phyloP scores from a whole-genome alignment of 2,797 vertebrate species.

The Gallinago stenura region DNA sequence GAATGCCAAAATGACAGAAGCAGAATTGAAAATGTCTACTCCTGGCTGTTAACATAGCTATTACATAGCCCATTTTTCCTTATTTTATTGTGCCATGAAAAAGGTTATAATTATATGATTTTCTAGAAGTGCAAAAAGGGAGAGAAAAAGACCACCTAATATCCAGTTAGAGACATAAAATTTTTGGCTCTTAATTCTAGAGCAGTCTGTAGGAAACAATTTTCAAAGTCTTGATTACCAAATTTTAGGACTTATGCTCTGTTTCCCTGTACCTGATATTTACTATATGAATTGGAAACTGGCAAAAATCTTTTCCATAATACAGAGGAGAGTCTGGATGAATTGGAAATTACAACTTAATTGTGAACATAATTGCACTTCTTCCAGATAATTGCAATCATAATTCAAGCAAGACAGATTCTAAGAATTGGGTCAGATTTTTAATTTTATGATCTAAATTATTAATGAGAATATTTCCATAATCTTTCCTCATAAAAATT shows the following conservation, averaged over 20 bases:
- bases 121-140: background rate
- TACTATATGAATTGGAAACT: background rate
- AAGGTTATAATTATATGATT: background rate
- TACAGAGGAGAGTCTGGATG: background rate
- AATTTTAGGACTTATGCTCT: background rate
- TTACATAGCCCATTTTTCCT: background rate
- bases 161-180: background rate
- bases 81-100: background rate
- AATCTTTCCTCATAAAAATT: slow-evolving; percentile 59
- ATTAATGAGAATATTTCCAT: slow-evolving; percentile 66
- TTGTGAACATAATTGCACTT: slow-evolving; percentile 44
- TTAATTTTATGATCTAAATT: slow-evolving; percentile 75
- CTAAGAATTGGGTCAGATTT: slow-evolving; percentile 53
- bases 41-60: background rate
- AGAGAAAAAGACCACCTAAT: background rate
- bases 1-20: background rate
- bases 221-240: background rate
- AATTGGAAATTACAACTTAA: slow-evolving; percentile 33
- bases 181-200: background rate
- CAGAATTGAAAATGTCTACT: background rate
- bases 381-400: slow-evolving; percentile 58
- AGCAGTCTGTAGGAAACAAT: background rate
- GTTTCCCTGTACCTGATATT: background rate
- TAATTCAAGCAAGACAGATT: slow-evolving; percentile 71
- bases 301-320: background rate